These are phyloP conservation scores for Lichenostomus cassidix DNA, from an alignment of 2,113 vertebrate genomes.

Conservation along the genomic window DNA sequence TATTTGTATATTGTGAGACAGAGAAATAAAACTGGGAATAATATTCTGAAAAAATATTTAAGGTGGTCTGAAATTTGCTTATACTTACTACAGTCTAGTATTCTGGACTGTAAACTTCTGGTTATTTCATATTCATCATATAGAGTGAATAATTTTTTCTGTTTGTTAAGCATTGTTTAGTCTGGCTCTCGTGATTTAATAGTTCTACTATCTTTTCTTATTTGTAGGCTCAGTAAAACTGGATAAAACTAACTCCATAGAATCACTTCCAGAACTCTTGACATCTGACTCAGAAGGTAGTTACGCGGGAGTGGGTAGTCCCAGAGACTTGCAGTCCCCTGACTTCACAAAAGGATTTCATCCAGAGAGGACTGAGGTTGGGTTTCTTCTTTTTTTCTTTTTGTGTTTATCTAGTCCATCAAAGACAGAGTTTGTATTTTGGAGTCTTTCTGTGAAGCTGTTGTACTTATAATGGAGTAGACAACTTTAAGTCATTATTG, in stretches of 20 bases:
- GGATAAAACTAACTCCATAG: conserved; percentile 84
- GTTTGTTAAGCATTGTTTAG: background rate
- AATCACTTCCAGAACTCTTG: conserved; percentile 91
- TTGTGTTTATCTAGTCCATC: background rate
- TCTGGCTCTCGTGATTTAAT: background rate
- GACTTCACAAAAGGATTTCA: conserved; percentile 76
- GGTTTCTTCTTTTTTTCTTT: background rate
- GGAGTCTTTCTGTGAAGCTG: background rate
- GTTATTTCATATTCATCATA: background rate
- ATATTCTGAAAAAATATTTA: background rate
- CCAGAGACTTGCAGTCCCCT: conserved; percentile 89
- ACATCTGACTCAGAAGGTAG: conserved; percentile 97
- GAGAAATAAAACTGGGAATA: background rate
- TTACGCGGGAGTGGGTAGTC: conserved; percentile 85
- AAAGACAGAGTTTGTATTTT: background rate
- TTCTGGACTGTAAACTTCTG: background rate
- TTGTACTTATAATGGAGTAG: background rate
- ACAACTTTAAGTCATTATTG: background rate
- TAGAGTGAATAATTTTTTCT: background rate
- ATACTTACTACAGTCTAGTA: background rate
- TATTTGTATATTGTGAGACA: background rate
- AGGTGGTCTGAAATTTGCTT: background rate
- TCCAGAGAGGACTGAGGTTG: conserved; percentile 81
- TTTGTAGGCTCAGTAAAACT: conserved; percentile 78
- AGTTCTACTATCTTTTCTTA: background rate